Percentiles rank a stretch among this genome's conserved stretches.
Conservation (phyloP, 2,113 vertebrate species). For the Trochalopteron elliotii region DNA sequence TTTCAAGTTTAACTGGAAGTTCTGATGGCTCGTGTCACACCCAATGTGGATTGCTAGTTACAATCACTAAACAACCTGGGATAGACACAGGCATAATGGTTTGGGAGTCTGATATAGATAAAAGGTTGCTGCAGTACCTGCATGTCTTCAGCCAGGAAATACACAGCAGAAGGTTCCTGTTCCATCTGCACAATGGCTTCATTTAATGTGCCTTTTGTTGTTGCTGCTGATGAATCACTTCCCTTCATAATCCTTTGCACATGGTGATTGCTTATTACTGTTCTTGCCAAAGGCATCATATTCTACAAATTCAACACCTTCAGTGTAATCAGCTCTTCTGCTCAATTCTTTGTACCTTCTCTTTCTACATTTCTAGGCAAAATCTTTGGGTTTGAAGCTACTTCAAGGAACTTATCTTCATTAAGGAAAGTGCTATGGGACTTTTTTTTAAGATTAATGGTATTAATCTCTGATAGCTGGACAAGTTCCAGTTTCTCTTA, state of each 20-base stretch:
- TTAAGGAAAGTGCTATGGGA: not conserved
- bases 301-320: not conserved
- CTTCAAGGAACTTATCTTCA: not conserved
- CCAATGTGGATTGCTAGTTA: not conserved
- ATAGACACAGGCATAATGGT: accelerated
- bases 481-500: not conserved
- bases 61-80: not conserved
- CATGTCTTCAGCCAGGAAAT: not conserved
- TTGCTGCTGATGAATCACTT: not conserved
- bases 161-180: not conserved
- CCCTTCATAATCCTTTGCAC: not conserved
- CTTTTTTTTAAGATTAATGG: not conserved
- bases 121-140: not conserved
- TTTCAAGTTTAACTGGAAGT: not conserved
- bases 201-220: not conserved
- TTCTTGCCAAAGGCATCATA: not conserved
- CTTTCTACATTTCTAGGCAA: not conserved
- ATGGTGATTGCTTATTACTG: not conserved
- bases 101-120: not conserved
- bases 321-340: not conserved
- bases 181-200: not conserved
- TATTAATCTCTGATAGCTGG: not conserved
- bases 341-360: not conserved
- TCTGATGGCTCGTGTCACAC: not conserved
- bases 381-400: not conserved